Evolutionary conservation across 37 sponge, comb jelly and placozoan species (phyloP), one percentile per base, ranked within the genome.

Genomic region (Geodia barretti): DNA sequence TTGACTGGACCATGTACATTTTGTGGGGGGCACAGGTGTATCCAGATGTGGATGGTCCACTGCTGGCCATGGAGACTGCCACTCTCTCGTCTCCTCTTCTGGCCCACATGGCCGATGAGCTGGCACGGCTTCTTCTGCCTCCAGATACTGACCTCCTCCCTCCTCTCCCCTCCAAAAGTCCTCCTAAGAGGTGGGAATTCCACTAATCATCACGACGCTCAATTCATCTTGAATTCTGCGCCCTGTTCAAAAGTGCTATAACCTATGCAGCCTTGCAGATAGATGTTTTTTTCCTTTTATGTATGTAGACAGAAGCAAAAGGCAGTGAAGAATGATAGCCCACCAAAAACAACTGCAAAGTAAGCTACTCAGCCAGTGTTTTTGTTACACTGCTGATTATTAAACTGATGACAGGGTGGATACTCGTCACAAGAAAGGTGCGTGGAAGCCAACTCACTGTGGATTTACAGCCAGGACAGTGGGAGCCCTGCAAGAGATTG

Each of bases 71-170:
- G 33, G 72, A 69, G 30, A 24, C 14, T 37, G 35, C 9, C 61
- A 60, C 83, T 62, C 75, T 63, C 72, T 73, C 83, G 8, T 74
- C 77, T 31, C 88, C 88, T 24, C 72, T 88, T 4, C 31, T 83
- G 35, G 74, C 78, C 28, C 71, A 78, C 79, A 88, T 91, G 14
- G 91, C 87, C 54, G 69, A 76, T 36, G 54, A 36, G 19, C 76
- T 91, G 43, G 65, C 66, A 8, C 59, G 70, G 0, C 3, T 74
- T 7, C 82, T 82, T 64, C 86, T 90, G 31, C 74, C 86, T 34
- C 70, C 83, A 20, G 39, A 60, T 36, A 28, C 73, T n/a, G n/a
- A 59, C 8, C 31, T 25, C 40, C n/a, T 17, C 64, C 26, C 64
- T 33, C 31, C 76, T 60, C 1, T 32, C 37, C 3, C 19, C 41